phyloP scores from a whole-genome alignment of 37 sponge, comb jelly and placozoan genomes.

The Crambe crambe region DNA sequence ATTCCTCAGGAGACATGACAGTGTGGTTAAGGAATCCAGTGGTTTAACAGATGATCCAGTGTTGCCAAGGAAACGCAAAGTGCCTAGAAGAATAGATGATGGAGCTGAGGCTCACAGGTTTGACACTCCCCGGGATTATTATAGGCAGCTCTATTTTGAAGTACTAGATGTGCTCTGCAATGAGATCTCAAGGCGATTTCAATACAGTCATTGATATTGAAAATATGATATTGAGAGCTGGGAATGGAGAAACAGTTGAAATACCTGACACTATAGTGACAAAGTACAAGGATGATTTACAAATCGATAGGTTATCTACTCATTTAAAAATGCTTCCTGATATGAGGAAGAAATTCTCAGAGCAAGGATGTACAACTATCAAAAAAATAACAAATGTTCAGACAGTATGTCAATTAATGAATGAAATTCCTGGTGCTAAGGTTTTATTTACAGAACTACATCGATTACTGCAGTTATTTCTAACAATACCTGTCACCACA shows the following conservation, averaged over 20 bases:
- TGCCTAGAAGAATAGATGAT: slow-evolving; percentile 19
- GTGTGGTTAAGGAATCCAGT: slow-evolving; percentile 6
- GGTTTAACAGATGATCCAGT: slow-evolving; percentile 17
- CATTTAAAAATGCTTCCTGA: slow-evolving; percentile 25
- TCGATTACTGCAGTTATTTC: no score
- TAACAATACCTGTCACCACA: no score
- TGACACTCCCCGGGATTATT: slow-evolving; percentile 18
- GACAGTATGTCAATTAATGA: slow-evolving; percentile 2
- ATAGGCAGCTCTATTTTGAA: background rate
- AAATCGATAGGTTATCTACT: background rate
- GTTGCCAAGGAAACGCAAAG: slow-evolving; percentile 23
- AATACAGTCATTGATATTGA: slow-evolving; percentile 28
- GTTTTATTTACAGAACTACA: no score
- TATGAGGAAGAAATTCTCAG: background rate
- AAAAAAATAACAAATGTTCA: slow-evolving; percentile 22
- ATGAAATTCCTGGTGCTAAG: slow-evolving; percentile 11
- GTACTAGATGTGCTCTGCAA: background rate
- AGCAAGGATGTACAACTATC: background rate
- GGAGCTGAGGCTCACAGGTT: slow-evolving; percentile 12
- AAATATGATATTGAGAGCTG: slow-evolving; percentile 2
- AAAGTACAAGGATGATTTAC: slow-evolving; percentile 18
- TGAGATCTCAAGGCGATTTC: slow-evolving; percentile 6
- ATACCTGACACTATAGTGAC: slow-evolving; percentile 17
- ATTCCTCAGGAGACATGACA: slow-evolving; percentile 33
- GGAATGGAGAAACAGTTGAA: slow-evolving; percentile 1